Evolutionary conservation across 2,888 invertebrate genomes (phyloP).

Genomic region (Cremastinae sp.): DNA sequence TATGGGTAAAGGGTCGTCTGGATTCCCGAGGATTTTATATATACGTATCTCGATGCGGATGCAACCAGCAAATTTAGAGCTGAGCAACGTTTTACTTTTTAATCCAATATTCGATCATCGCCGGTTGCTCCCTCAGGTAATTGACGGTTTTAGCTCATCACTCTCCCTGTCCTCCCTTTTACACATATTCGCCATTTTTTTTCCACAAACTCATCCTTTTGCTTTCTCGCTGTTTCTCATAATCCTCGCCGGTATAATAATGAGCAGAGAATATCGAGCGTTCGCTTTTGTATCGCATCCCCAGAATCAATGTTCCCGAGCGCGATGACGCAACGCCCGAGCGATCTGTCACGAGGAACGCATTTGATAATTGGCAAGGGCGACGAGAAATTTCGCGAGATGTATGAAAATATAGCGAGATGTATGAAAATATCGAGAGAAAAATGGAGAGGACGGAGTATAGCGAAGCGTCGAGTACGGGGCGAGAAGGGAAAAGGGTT

Average conservation of each 20-base stretch:
- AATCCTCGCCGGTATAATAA: conserved; percentile 22
- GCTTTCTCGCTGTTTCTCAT: neutral
- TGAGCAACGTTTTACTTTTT: conserved; percentile 35
- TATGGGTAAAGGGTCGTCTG: neutral
- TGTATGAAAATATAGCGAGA: neutral
- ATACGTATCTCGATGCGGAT: conserved; percentile 30
- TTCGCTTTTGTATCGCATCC: neutral
- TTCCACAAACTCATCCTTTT: conserved; percentile 24
- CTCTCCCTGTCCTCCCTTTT: conserved; percentile 27
- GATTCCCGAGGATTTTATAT: conserved; percentile 38
- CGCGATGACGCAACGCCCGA: conserved; percentile 1
- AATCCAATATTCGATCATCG: conserved; percentile 10
- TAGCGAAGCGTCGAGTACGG: no score
- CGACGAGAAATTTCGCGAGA: conserved; percentile 1
- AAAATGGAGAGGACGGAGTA: no score
- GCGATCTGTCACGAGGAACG: conserved; percentile 4
- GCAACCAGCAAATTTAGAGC: conserved; percentile 20
- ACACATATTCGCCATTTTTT: conserved; percentile 13
- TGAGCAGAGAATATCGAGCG: conserved; percentile 1
- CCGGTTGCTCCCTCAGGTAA: conserved; percentile 29
- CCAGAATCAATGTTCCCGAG: conserved; percentile 34
- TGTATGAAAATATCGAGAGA: neutral
- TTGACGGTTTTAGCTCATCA: conserved; percentile 38
- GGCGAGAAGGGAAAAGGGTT: conserved; percentile 29
- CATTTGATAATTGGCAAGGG: conserved; percentile 15